Conservation (phyloP, 2,113 vertebrate species). For the Oncorhynchus kisutch region DNA sequence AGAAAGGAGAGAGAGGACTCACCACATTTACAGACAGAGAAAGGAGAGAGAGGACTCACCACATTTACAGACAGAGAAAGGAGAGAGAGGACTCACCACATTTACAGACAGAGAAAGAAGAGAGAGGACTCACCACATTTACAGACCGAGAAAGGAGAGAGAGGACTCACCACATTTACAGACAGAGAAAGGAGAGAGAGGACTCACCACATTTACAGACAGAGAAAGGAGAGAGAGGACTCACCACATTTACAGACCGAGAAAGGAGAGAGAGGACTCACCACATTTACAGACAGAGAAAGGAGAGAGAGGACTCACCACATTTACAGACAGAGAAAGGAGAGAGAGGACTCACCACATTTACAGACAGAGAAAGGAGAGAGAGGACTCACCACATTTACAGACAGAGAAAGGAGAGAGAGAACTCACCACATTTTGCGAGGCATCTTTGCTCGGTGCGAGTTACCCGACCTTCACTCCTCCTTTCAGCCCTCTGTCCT, state of each 20-base stretch:
- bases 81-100: neutral
- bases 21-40: neutral
- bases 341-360: neutral
- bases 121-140: constrained; percentile 5
- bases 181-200: neutral
- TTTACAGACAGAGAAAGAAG: neutral
- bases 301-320: neutral
- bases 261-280: neutral
- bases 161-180: neutral
- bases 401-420: neutral
- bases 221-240: neutral
- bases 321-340: neutral
- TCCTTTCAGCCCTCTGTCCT: neutral
- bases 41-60: neutral
- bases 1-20: neutral
- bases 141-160: neutral
- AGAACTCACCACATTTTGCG: constrained; percentile 12
- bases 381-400: constrained; percentile 1
- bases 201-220: constrained; percentile 1
- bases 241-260: neutral
- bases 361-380: neutral
- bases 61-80: neutral
- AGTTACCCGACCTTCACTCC: neutral
- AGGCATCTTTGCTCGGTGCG: neutral
- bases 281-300: neutral